Evolutionary conservation across 2,888 invertebrate species (phyloP).

Genomic region (Furcula furcula): DNA sequence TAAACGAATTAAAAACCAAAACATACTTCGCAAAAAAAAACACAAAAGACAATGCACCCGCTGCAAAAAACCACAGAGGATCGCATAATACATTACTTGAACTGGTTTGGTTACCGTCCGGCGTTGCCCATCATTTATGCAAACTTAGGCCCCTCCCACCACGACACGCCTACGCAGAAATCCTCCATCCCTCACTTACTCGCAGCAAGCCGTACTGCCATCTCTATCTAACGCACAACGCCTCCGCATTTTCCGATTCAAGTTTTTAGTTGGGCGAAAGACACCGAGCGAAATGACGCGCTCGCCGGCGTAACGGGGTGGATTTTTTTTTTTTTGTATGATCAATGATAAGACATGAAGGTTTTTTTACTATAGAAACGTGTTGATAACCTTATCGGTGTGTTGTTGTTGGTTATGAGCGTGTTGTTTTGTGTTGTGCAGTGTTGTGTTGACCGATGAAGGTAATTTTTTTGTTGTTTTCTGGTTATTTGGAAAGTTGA

Average conservation of each 20-base stretch:
- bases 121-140: constrained; percentile 56
- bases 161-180: constrained; percentile 56
- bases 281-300: constrained; percentile 60
- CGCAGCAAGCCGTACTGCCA: constrained; percentile 26
- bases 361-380: constrained; percentile 21
- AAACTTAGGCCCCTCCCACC: constrained; percentile 64
- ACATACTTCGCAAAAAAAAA: constrained; percentile 55
- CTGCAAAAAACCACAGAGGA: constrained; percentile 52
- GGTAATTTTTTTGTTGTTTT: constrained; percentile 29
- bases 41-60: constrained; percentile 67
- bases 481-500: too few species aligned
- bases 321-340: constrained; percentile 24
- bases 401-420: constrained; percentile 32
- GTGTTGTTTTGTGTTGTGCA: constrained; percentile 30
- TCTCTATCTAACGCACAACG: constrained; percentile 59
- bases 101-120: constrained; percentile 30
- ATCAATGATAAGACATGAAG: constrained; percentile 17
- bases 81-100: constrained; percentile 59
- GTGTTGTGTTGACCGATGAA: constrained; percentile 19
- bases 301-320: constrained; percentile 29
- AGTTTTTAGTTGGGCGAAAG: constrained; percentile 76
- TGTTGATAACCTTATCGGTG: constrained; percentile 32
- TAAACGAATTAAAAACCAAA: constrained; percentile 48
- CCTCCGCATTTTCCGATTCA: constrained; percentile 66
- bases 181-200: constrained; percentile 41